Evolutionary conservation across 2,888 invertebrate genomes (phyloP), one percentile per base, ranked within the genome.

Genomic region (Abrostola triplasia): DNA sequence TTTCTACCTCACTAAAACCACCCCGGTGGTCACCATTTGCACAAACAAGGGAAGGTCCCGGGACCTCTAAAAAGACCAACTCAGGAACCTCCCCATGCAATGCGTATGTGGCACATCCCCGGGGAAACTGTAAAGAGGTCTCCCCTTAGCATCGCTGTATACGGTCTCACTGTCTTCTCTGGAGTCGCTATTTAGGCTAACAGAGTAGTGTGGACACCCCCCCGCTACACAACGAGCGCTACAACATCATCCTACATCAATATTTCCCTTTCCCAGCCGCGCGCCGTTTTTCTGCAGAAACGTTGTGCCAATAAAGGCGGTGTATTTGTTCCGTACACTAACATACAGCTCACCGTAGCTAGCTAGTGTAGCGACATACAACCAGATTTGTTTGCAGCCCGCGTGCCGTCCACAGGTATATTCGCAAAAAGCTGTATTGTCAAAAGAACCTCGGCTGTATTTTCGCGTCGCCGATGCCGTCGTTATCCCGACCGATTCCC

Each of bases 401-500:
- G 7, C 35, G 41, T 44, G n/a, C 13, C 38, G 10, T 48, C 10
- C 38, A 12, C 47, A 8, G 12, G 42, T 41, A 41, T 48, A 54
- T 67, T 36, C 9, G 38, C 12, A 62, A 42, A 9, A 36, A n/a
- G 38, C 62, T 48, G 35, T 63, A 55, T 63, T 57, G 65, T 58
- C 13, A 67, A 63, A 63, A 67, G 42, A 44, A 55, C 35, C 35
- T 11, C 42, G n/a, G 42, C 47, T 41, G 62, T 73, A 51, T 67
- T 72, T 67, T 52, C 55, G 51, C 54, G 24, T 73, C 44, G 8
- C 12, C 54, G 24, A 67, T 13, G 8, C 12, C 44, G 8, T 44
- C 57, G 58, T 73, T 67, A 67, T 62, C 36, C 55, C 48, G 68
- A 55, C 48, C 36, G 57, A 44, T 63, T 54, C 40, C 12, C 24